A percentile compares a stretch with the other conserved stretches of the same genome.
Conservation (phyloP, 92 coral and sea anemone genomes). For the Porites rus region DNA sequence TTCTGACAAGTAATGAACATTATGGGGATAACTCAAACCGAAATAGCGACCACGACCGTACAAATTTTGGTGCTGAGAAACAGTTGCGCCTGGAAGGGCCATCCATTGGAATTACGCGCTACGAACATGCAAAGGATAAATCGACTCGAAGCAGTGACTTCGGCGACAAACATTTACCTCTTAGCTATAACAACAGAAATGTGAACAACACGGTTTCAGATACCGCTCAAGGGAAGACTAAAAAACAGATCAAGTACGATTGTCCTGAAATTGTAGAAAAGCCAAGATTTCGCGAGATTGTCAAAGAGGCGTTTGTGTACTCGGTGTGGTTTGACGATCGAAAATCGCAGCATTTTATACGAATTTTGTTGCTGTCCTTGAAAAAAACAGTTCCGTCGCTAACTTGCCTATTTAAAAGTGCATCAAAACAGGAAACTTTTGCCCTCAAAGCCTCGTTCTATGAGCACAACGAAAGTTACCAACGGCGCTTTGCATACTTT, state of each 20-base stretch:
- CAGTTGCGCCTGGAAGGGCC: neutral
- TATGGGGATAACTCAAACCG: neutral
- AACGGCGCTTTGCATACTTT: slow-evolving; percentile 43
- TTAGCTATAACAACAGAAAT: neutral
- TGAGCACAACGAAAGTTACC: slow-evolving; percentile 23
- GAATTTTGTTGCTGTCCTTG: slow-evolving; percentile 10
- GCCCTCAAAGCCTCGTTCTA: neutral
- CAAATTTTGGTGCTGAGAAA: neutral
- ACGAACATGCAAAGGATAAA: too few species aligned
- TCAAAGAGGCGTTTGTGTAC: slow-evolving; percentile 9
- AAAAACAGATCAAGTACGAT: too few species aligned
- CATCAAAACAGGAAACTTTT: neutral
- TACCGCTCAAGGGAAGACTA: neutral
- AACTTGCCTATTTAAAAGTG: slow-evolving; percentile 1
- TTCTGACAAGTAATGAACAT: neutral
- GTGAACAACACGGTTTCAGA: neutral
- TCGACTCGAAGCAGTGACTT: too few species aligned
- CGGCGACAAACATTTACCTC: too few species aligned
- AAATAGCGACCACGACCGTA: neutral
- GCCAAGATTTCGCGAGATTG: slow-evolving; percentile 15
- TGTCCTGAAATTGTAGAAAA: neutral
- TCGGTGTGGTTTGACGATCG: slow-evolving; percentile 34
- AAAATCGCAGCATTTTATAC: neutral
- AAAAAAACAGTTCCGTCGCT: slow-evolving; percentile 16
- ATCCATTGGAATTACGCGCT: neutral